These are phyloP conservation scores for Enteromius trimaculatus DNA, from an alignment of 2,797 vertebrate genomes.

Conservation along the genomic window DNA sequence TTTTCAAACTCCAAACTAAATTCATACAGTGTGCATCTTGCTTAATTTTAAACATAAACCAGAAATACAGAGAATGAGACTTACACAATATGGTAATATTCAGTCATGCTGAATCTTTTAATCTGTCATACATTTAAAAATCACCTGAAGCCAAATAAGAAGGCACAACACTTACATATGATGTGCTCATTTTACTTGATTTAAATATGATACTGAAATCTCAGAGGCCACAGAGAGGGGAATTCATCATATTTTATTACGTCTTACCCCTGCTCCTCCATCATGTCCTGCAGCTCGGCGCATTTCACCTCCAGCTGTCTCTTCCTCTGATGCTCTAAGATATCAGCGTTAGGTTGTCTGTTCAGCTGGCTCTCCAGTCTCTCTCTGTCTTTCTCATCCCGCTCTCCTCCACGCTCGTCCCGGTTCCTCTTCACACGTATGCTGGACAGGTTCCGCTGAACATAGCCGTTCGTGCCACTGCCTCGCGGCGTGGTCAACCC, in stretches of 20 bases:
- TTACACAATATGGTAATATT: background rate
- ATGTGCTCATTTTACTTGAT: background rate
- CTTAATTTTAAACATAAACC: too few species aligned
- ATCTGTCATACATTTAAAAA: background rate
- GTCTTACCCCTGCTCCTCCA: conserved; percentile 93
- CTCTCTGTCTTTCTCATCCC: conserved; percentile 88
- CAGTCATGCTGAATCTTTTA: background rate
- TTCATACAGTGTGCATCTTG: too few species aligned
- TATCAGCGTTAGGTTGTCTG: conserved; percentile 90
- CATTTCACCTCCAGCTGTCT: conserved; percentile 94
- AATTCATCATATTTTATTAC: conserved; percentile 44
- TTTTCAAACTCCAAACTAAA: too few species aligned
- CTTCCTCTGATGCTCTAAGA: conserved; percentile 94
- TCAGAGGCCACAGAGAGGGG: background rate
- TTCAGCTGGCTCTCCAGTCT: conserved; percentile 87
- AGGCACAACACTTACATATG: background rate
- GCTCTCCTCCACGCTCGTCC: conserved; percentile 79
- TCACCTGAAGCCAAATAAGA: background rate
- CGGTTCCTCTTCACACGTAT: conserved; percentile 86
- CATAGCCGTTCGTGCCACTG: conserved; percentile 94
- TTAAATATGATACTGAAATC: background rate
- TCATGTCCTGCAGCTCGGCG: conserved; percentile 93
- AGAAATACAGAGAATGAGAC: background rate
- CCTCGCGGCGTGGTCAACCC: conserved; percentile 91
- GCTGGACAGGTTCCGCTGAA: conserved; percentile 91